A percentile compares a stretch with the other conserved stretches of the same genome.
phyloP scores from a whole-genome alignment of 2,888 invertebrate species.

The Scaptomyza polygonia region DNA sequence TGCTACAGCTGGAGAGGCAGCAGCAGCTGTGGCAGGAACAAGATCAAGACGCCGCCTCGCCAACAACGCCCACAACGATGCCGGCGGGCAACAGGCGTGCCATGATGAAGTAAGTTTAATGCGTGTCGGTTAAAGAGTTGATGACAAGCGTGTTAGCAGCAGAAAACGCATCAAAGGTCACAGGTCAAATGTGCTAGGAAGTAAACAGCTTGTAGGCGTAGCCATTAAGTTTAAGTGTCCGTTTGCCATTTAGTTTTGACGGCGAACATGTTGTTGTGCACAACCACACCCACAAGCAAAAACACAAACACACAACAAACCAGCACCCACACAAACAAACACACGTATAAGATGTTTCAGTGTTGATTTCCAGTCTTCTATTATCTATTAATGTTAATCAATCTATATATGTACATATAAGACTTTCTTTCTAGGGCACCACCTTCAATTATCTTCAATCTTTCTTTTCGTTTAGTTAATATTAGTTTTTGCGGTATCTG shows the following conservation, averaged over 20 bases:
- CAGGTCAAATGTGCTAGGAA: constrained; percentile 42
- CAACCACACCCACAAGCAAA: constrained; percentile 15
- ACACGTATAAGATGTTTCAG: constrained; percentile 22
- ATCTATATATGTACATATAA: constrained; percentile 17
- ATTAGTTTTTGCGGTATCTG: constrained; percentile 65
- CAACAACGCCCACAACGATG: constrained; percentile 34
- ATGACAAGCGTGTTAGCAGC: constrained; percentile 47
- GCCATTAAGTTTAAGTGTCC: constrained; percentile 23
- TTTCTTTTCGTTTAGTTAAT: constrained; percentile 38
- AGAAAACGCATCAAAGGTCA: constrained; percentile 30
- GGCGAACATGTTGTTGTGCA: constrained; percentile 24
- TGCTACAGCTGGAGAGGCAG: constrained; percentile 47
- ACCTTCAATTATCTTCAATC: constrained; percentile 38
- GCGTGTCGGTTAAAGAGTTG: constrained; percentile 60
- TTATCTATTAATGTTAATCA: constrained; percentile 35
- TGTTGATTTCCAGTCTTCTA: constrained; percentile 24
- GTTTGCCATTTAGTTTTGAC: constrained; percentile 36
- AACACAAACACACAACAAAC: constrained; percentile 14
- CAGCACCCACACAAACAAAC: constrained; percentile 16
- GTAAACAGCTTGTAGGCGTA: constrained; percentile 44
- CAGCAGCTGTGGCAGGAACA: constrained; percentile 27
- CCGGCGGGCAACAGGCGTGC: constrained; percentile 68
- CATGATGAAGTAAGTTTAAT: constrained; percentile 80
- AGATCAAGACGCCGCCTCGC: constrained; percentile 5
- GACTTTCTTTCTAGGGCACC: constrained; percentile 34